Conservation (phyloP, 2,888 invertebrate genomes). For the Arctia plantaginis region DNA sequence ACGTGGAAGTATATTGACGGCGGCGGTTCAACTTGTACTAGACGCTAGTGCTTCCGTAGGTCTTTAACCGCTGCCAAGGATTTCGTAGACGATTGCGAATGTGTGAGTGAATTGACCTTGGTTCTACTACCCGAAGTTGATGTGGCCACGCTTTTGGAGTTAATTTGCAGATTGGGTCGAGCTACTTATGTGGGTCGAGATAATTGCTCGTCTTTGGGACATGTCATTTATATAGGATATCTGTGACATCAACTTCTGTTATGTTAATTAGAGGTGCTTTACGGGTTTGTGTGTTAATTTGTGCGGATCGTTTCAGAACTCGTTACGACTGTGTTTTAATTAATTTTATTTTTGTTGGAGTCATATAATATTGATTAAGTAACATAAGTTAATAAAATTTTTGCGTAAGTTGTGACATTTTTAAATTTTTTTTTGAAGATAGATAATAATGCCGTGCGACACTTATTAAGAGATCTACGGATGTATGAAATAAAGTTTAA, state of each 20-base stretch:
- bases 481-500: neutral
- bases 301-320: neutral
- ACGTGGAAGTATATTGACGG: conserved; percentile 62
- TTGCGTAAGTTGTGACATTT: too few species aligned
- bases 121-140: conserved; percentile 71
- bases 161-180: conserved; percentile 47
- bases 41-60: conserved; percentile 77
- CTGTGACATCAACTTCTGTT: conserved; percentile 15
- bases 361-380: neutral
- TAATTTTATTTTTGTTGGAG: conserved; percentile 6
- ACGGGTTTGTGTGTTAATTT: conserved; percentile 15
- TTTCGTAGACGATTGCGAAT: conserved; percentile 72
- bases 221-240: conserved; percentile 27
- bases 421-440: too few species aligned
- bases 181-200: conserved; percentile 19
- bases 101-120: conserved; percentile 77
- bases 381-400: neutral
- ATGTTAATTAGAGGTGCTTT: conserved; percentile 18
- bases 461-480: neutral
- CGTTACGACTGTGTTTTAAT: neutral
- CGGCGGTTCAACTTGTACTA: conserved; percentile 65
- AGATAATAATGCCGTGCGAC: neutral
- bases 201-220: conserved; percentile 31
- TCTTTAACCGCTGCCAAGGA: conserved; percentile 79
- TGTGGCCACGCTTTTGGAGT: conserved; percentile 55